Percentiles rank a stretch among this genome's conserved stretches.
phyloP scores from a whole-genome alignment of 2,113 vertebrate genomes.

The Phalacrocorax carbo region DNA sequence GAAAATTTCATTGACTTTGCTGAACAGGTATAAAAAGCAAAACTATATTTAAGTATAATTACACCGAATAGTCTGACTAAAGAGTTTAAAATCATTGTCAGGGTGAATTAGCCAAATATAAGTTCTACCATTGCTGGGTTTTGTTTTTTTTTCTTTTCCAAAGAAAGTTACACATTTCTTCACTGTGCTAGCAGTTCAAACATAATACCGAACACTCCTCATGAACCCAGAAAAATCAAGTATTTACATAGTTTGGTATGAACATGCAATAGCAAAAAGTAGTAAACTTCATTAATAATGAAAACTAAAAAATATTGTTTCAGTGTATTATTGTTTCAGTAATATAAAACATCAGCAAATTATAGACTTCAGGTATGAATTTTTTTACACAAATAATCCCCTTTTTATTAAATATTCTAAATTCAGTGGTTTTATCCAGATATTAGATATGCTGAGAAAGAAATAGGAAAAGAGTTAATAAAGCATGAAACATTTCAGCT shows the following conservation, averaged over 20 bases:
- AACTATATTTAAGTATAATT: neutral
- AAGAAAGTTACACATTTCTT: neutral
- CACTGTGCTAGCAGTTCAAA: neutral
- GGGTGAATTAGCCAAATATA: neutral
- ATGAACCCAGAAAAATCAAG: neutral
- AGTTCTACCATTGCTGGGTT: neutral
- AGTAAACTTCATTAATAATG: neutral
- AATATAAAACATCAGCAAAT: neutral
- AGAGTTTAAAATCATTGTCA: neutral
- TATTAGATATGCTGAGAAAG: neutral
- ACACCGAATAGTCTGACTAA: neutral
- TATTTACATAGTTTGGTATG: neutral
- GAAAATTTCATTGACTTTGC: neutral
- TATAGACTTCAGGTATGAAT: neutral
- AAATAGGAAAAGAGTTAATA: neutral
- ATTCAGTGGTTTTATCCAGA: neutral
- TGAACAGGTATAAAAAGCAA: neutral
- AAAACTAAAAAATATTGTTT: neutral
- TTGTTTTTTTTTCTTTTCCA: neutral
- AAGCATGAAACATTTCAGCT: neutral
- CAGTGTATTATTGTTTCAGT: neutral
- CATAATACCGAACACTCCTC: neutral
- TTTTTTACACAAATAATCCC: neutral
- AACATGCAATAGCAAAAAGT: neutral
- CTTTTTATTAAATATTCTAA: neutral